Conservation (phyloP, 2,888 invertebrate genomes). For the Cantharis rustica region DNA sequence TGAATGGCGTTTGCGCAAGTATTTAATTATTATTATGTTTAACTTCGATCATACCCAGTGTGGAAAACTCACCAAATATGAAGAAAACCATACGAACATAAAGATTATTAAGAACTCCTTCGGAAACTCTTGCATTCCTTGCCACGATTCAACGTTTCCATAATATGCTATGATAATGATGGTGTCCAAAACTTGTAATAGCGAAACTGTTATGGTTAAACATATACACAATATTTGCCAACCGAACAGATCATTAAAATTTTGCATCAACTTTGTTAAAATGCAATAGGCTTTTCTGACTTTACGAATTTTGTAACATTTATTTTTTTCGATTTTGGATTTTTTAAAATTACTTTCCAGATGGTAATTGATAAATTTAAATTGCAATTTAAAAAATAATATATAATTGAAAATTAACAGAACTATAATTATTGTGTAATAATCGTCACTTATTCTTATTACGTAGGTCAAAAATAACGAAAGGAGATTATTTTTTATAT, state of each 20-base stretch:
- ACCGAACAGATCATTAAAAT: neutral
- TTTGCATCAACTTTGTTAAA: neutral
- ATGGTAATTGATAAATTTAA: neutral
- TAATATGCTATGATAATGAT: neutral
- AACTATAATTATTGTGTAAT: neutral
- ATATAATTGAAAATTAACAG: neutral
- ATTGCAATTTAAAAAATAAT: neutral
- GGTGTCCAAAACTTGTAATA: neutral
- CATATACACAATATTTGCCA: neutral
- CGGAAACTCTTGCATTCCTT: neutral
- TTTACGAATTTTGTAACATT: neutral
- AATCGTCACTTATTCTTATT: neutral
- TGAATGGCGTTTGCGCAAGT: neutral
- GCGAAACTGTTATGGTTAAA: neutral
- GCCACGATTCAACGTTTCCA: neutral
- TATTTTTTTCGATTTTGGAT: neutral
- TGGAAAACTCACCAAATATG: neutral
- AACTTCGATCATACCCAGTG: too few species aligned
- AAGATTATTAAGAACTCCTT: neutral
- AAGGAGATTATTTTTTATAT: neutral
- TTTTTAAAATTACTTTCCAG: neutral
- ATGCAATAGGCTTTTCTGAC: neutral
- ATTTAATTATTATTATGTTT: too few species aligned
- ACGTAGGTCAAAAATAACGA: neutral
- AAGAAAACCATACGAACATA: neutral